Evolutionary conservation across 92 coral and sea anemone species (phyloP), one percentile per base, ranked within the genome.

Genomic region (Palythoa grandiflora): DNA sequence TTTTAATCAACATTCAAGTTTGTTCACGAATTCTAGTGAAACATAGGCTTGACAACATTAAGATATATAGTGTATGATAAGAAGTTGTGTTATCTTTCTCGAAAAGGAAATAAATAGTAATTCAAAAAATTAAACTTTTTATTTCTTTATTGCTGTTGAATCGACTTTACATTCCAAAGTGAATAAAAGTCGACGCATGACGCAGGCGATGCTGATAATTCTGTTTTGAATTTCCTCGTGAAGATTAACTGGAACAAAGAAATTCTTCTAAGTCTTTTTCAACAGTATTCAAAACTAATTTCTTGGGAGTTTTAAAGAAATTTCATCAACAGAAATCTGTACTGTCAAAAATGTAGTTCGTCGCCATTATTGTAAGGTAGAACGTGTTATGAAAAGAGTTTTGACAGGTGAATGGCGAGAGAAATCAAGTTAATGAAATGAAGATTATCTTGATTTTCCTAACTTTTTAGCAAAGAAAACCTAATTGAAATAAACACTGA

Each of bases 341-440:
- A 7, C 3, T 80, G 55, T 20, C 60, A 20, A 44, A 68, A 81
- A 14, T 47, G 15, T 66, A 19, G 35, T 10, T 60, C 28, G 52
- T 4, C 54, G 12, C 57, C 63, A 55, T 81, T 44, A 38, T 36
- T 65, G 12, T 38, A 38, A 60, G 38, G 7, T 39, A 79, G 16
- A 20, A n/a, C 10, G 11, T 55, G 38, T 78, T 38, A 50, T 37
- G 84, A 51, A 52, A 17, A n/a, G 51, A n/a, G 11, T 16, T 28
- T 40, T 5, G 54, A 44, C 84, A 79, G 84, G 84, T 79, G 84
- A 28, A 65, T 6, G n/a, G 14, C n/a, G 50, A 9, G 10, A 59
- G 9, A 35, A 36, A 9, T 35, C 20, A 78, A 37, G 75, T 65
- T 81, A 65, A 81, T 81, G 75, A 81, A 81, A 40, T 35, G 35